A percentile compares a stretch with the other conserved stretches of the same genome.
Conservation (phyloP, 2,113 vertebrate species). For the human region GRCh38 chr19:37322501-37323000, state of each 20-base stretch:
- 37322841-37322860: neutral
- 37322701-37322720: neutral
- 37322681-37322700: neutral
- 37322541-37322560: neutral
- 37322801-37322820: neutral
- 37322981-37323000: neutral
- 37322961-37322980: neutral
- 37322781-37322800: neutral
- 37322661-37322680: neutral
- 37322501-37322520: neutral
- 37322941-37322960: neutral
- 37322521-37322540: neutral
- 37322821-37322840: neutral
- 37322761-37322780: neutral
- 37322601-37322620: neutral
- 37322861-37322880: neutral
- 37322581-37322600: neutral
- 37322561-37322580: neutral
- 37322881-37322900: neutral
- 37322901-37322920: neutral
- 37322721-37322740: neutral
- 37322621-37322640: neutral
- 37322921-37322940: neutral
- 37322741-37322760: neutral
- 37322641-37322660: neutral